A percentile compares a stretch with the other conserved stretches of the same genome.
Evolutionary conservation across 2,113 vertebrate species (phyloP).

Genomic region (Chaetodon auriga): DNA sequence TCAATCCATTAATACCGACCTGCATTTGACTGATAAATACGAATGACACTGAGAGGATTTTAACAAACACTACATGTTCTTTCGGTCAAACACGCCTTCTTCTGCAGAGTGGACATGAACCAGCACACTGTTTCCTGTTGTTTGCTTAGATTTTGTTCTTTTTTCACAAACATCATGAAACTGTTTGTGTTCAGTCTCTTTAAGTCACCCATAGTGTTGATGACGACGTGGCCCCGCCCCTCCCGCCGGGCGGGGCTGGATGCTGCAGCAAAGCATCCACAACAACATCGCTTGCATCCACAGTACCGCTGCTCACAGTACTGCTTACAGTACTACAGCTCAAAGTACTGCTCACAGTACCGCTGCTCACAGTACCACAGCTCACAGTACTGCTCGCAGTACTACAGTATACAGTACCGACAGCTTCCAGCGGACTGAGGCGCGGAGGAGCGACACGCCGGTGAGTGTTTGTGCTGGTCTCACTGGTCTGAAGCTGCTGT

Average conservation of each 20-base stretch:
- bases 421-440: neutral
- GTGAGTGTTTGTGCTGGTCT: neutral
- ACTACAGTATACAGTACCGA: neutral
- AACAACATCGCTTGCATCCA: neutral
- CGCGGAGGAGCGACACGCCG: neutral
- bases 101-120: no score
- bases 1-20: no score
- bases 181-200: no score
- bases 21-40: no score
- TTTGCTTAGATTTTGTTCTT: no score
- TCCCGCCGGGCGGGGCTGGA: slow-evolving; percentile 36
- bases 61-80: no score
- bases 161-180: no score
- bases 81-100: no score
- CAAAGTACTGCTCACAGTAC: neutral
- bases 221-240: slow-evolving; percentile 16
- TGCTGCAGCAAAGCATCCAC: slow-evolving; percentile 43
- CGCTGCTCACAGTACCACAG: neutral
- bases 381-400: neutral
- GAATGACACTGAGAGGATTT: no score
- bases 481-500: neutral
- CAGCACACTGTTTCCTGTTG: no score
- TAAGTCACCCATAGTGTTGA: neutral
- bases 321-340: neutral
- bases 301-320: neutral